Evolutionary conservation across 2,888 invertebrate species (phyloP), one percentile per base, ranked within the genome.

Genomic region (Dasypolia templi): DNA sequence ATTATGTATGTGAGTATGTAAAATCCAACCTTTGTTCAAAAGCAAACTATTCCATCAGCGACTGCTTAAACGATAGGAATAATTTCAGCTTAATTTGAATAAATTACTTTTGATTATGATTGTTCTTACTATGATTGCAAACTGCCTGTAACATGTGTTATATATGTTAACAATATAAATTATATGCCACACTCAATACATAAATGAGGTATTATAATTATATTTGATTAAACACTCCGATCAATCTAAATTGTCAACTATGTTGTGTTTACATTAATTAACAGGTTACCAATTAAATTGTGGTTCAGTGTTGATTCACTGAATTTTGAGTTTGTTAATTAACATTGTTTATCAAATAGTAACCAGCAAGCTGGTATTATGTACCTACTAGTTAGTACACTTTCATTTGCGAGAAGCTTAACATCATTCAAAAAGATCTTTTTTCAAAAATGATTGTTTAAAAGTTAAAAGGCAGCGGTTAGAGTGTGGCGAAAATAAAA

Each of bases 261-360:
- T 79, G 49, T 51, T 79, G 72, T 83, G 79, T 84, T 84, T 77
- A 72, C 75, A 79, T 82, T 82, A 79, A 85, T 85, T 86, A 86
- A 79, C 74, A 46, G 75, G 59, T 74, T 59, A 39, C 56, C 58
- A 75, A 79, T 84, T 77, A 73, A 68, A 75, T 64, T 63, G 61
- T 26, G 75, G 83, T 79, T 79, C 58, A 49, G 42, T 77, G 71
- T 77, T 63, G 77, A 72, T 65, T 75, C 55, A 53, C 64, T 39
- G 53, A 72, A 58, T 75, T 82, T 77, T 72, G 64, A 29, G 42
- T 56, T 78, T 63, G 66, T 26, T 58, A 82, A 82, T 72, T 72
- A 72, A 63, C 76, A 53, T 67, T 81, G 70, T 71, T 71, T 63
- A 32, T 42, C 12, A n/a, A 80, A 55, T 62, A 19, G 11, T 46